Percentiles rank a stretch among this genome's conserved stretches.
These are phyloP conservation scores for Balearica regulorum DNA, from an alignment of 2,797 vertebrate species.

Conservation along the genomic window DNA sequence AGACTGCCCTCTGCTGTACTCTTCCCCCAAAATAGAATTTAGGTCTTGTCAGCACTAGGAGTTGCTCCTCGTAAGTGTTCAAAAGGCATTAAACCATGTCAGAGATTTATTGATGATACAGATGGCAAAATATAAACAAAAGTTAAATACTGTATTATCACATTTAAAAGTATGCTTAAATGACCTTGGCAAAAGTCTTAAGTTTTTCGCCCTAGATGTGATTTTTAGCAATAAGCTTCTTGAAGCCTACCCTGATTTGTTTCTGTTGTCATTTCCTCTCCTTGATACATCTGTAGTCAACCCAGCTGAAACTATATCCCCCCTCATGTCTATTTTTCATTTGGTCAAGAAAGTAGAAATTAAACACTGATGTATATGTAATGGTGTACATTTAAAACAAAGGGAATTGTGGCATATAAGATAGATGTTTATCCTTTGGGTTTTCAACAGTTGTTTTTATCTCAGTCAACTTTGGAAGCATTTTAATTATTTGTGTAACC, in stretches of 20 bases:
- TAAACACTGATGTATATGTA: not conserved
- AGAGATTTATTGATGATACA: not conserved
- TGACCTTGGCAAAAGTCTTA: not conserved
- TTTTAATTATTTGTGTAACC: not conserved
- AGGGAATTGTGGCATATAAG: not conserved
- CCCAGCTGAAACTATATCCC: not conserved
- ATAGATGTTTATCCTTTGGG: not conserved
- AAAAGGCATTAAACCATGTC: not conserved
- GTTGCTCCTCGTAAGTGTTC: not conserved
- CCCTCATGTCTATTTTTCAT: not conserved
- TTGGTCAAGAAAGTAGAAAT: not conserved
- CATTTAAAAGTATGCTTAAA: not conserved
- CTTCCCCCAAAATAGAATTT: not conserved
- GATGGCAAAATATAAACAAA: not conserved
- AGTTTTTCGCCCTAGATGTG: not conserved
- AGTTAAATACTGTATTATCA: not conserved
- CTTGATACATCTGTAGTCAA: not conserved
- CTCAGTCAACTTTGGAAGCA: not conserved
- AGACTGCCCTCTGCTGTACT: slow-evolving; percentile 30
- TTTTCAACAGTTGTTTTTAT: not conserved
- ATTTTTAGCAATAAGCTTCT: not conserved
- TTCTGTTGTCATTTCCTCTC: not conserved
- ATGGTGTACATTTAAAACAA: not conserved
- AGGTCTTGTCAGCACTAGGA: not conserved
- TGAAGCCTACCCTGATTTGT: not conserved